Evolutionary conservation across 2,113 vertebrate genomes (phyloP).

Genomic region (Chloropsis cyanopogon): DNA sequence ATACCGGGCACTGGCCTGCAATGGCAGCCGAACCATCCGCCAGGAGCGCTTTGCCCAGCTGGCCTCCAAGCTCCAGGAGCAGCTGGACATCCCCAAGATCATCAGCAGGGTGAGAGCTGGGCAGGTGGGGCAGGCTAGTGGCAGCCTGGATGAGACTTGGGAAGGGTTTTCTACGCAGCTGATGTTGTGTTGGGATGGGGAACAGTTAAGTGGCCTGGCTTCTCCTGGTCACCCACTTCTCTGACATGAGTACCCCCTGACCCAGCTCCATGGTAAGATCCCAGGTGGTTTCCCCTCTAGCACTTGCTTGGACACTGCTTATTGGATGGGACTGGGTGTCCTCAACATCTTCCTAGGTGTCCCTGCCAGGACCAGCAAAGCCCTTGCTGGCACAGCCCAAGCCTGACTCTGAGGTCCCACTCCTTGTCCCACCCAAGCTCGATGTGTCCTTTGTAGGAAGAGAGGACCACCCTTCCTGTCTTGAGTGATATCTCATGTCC

Average conservation of each 20-base stretch:
- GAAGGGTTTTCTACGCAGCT: background rate
- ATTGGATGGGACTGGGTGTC: background rate
- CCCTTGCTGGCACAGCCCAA: background rate
- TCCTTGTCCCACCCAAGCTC: background rate
- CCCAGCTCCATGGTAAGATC: background rate
- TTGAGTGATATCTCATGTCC: fast-evolving
- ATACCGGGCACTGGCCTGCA: slow-evolving; percentile 74
- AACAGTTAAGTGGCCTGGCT: background rate
- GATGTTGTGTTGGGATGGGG: background rate
- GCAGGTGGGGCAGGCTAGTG: background rate
- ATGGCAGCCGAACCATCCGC: slow-evolving; percentile 59
- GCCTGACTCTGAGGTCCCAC: background rate
- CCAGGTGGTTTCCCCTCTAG: background rate
- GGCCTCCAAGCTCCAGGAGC: slow-evolving; percentile 79
- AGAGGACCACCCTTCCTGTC: background rate
- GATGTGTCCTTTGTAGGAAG: background rate
- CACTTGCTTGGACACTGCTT: fast-evolving
- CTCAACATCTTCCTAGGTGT: background rate
- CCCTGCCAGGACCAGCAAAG: fast-evolving
- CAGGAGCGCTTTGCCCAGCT: slow-evolving; percentile 77
- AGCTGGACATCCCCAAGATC: slow-evolving; percentile 80
- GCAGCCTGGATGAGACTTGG: background rate
- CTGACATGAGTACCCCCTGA: fast-evolving
- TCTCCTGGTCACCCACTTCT: background rate
- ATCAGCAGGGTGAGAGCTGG: slow-evolving; percentile 74